phyloP scores from a whole-genome alignment of 2,113 vertebrate genomes.

The Syrrhaptes paradoxus region DNA sequence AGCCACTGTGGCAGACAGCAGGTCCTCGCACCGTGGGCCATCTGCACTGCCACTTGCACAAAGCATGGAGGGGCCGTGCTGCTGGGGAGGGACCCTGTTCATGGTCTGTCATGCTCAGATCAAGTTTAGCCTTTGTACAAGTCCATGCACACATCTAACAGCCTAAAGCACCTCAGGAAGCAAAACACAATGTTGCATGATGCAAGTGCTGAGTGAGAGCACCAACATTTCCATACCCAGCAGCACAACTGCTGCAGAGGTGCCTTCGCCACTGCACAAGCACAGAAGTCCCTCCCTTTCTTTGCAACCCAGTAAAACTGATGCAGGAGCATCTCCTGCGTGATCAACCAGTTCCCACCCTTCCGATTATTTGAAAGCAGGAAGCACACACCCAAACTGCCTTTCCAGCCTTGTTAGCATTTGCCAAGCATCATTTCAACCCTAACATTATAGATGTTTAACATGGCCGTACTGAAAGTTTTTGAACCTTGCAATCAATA shows the following conservation, averaged over 20 bases:
- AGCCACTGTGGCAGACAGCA: neutral
- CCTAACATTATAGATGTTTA: neutral
- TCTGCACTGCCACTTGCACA: neutral
- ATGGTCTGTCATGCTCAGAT: accelerated
- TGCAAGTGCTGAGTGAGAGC: accelerated
- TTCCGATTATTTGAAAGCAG: neutral
- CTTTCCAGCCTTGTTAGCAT: neutral
- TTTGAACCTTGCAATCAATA: conserved; percentile 45
- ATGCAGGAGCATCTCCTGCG: neutral
- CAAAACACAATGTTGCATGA: neutral
- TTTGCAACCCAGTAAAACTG: neutral
- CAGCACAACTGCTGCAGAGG: neutral
- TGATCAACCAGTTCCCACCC: neutral
- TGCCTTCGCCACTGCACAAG: neutral
- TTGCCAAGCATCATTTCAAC: neutral
- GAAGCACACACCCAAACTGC: neutral
- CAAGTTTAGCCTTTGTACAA: neutral
- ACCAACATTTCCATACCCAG: neutral
- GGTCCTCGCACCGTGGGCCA: accelerated
- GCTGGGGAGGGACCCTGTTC: neutral
- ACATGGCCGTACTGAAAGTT: neutral
- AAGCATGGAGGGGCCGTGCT: accelerated
- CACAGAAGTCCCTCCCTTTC: neutral
- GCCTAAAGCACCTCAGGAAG: neutral
- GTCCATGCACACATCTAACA: accelerated